Percentiles rank a stretch among this genome's conserved stretches.
Evolutionary conservation across 2,888 invertebrate genomes (phyloP).

Genomic region (Steinernema carpocapsae): DNA sequence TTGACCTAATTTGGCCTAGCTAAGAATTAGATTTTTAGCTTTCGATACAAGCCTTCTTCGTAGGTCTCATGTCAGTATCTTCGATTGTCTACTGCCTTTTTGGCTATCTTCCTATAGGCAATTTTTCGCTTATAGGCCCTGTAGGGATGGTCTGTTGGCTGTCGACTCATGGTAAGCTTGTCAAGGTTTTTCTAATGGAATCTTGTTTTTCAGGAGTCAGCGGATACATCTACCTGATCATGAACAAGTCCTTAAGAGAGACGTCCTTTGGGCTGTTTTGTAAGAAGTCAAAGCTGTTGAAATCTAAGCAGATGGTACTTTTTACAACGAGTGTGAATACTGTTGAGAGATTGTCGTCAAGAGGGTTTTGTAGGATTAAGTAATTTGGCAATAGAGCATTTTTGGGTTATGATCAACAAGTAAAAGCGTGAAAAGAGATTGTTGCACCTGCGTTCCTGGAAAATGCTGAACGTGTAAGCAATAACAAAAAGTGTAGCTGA

Average conservation of each 20-base stretch:
- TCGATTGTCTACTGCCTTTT: constrained; percentile 1
- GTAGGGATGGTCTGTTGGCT: constrained; percentile 15
- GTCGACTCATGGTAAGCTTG: not conserved
- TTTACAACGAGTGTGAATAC: too few relatives aligned
- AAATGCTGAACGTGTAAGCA: too few relatives aligned
- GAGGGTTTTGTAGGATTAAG: too few relatives aligned
- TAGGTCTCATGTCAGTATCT: constrained; percentile 2
- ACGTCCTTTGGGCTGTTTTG: not conserved
- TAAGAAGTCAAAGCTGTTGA: not conserved
- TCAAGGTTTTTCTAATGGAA: not conserved
- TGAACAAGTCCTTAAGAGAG: constrained; percentile 2
- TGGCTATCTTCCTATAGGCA: not conserved
- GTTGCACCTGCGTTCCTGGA: too few relatives aligned
- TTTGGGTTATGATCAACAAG: too few relatives aligned
- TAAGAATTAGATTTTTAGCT: not conserved
- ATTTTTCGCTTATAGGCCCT: not conserved
- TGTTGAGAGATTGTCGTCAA: too few relatives aligned
- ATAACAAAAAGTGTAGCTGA: too few relatives aligned
- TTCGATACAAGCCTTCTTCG: constrained; percentile 18
- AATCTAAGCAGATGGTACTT: too few relatives aligned
- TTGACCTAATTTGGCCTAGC: too few relatives aligned
- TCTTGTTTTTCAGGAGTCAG: not conserved
- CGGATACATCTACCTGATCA: constrained; percentile 13
- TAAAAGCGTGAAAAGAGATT: too few relatives aligned
- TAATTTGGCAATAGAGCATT: too few relatives aligned